Conservation (phyloP, 2,113 vertebrate species). For the Phocoena sinus region DNA sequence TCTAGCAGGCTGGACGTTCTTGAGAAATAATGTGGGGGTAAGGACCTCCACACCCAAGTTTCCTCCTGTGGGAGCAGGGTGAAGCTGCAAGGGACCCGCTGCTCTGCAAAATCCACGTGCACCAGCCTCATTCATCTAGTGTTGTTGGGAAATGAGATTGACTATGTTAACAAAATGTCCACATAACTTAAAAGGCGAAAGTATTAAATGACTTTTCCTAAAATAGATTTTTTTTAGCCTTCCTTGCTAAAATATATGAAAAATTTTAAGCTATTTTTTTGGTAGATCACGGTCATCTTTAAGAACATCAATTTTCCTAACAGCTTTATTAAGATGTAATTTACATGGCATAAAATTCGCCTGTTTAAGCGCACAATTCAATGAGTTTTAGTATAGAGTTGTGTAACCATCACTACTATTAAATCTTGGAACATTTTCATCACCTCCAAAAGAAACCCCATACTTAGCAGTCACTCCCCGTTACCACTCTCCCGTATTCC, state of each 20-base stretch:
- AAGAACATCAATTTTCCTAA: not conserved
- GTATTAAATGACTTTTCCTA: not conserved
- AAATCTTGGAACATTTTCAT: not conserved
- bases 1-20: not conserved
- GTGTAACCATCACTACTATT: not conserved
- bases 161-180: not conserved
- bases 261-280: not conserved
- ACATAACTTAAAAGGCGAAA: not conserved
- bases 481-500: too few relatives aligned
- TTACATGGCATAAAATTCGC: not conserved
- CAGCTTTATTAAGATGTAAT: not conserved
- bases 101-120: not conserved
- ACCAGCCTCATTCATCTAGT: not conserved
- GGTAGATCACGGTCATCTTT: not conserved
- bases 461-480: not conserved
- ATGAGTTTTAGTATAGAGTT: not conserved
- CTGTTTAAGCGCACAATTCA: not conserved
- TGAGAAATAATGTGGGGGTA: not conserved
- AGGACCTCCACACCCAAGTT: fast-evolving
- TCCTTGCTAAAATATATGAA: not conserved
- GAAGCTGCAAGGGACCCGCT: not conserved
- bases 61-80: not conserved
- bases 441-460: not conserved
- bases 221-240: not conserved
- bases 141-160: not conserved